Evolutionary conservation across 2,888 invertebrate genomes (phyloP).

Genomic region (Therioaphis trifolii): DNA sequence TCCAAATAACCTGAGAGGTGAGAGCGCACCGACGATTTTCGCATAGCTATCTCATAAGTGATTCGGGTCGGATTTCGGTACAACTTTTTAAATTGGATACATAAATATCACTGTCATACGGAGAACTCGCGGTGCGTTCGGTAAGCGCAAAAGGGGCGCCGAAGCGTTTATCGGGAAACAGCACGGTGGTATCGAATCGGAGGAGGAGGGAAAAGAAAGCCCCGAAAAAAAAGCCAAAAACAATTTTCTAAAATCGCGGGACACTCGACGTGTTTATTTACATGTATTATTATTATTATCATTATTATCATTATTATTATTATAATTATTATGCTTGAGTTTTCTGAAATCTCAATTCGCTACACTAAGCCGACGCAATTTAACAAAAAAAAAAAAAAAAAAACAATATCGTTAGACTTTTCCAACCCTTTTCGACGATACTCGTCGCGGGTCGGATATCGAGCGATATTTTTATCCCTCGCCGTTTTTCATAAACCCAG

Average conservation of each 20-base stretch:
- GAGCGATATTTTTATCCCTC: too few relatives aligned
- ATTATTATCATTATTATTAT: background rate
- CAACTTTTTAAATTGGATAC: conserved; percentile 6
- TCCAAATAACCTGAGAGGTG: conserved; percentile 38
- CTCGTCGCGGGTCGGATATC: too few relatives aligned
- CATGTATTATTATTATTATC: background rate
- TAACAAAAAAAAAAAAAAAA: too few relatives aligned
- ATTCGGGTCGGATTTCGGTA: conserved; percentile 27
- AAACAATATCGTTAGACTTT: too few relatives aligned
- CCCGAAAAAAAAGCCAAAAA: background rate
- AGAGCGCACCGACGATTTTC: background rate
- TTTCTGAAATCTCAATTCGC: too few relatives aligned
- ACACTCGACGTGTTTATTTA: background rate
- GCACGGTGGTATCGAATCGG: background rate
- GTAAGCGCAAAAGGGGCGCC: background rate
- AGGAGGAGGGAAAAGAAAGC: too few relatives aligned
- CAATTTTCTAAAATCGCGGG: background rate
- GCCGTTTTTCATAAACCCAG: too few relatives aligned
- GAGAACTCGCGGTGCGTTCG: background rate
- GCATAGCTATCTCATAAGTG: conserved; percentile 47
- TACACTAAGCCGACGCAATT: too few relatives aligned
- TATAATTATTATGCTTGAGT: background rate
- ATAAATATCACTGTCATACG: background rate
- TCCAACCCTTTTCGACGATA: too few relatives aligned
- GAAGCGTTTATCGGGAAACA: conserved; percentile 30